phyloP scores from a whole-genome alignment of 2,888 invertebrate genomes.

The Lasius platythorax region DNA sequence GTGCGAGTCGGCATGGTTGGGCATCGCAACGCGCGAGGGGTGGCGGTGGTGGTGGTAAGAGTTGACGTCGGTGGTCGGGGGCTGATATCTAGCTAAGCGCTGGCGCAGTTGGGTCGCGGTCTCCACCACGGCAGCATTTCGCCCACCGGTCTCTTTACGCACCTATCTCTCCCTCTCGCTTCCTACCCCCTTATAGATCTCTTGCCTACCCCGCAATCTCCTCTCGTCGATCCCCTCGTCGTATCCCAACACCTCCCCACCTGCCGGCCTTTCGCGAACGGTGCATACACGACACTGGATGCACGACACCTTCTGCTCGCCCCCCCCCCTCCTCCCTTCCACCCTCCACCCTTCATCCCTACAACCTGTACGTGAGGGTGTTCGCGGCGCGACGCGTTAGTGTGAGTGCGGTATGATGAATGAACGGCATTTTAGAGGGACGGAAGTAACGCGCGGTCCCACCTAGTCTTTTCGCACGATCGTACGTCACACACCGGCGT shows the following conservation, averaged over 20 bases:
- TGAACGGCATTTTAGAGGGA: slow-evolving; percentile 63
- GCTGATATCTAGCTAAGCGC: slow-evolving; percentile 83
- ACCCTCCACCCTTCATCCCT: not conserved
- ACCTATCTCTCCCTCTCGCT: slow-evolving; percentile 62
- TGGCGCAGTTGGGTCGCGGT: slow-evolving; percentile 83
- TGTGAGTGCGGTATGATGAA: slow-evolving; percentile 73
- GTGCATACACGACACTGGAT: slow-evolving; percentile 45
- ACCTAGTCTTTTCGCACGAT: slow-evolving; percentile 46
- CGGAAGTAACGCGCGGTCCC: slow-evolving; percentile 58
- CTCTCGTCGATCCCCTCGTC: slow-evolving; percentile 21
- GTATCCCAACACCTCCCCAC: slow-evolving; percentile 15
- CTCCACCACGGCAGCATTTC: slow-evolving; percentile 80
- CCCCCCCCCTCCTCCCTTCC: too few relatives aligned
- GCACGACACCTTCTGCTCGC: slow-evolving; percentile 24
- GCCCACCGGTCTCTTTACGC: slow-evolving; percentile 69
- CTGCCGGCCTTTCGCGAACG: slow-evolving; percentile 20
- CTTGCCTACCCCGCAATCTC: slow-evolving; percentile 25
- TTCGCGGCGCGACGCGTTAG: slow-evolving; percentile 60
- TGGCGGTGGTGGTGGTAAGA: slow-evolving; percentile 77
- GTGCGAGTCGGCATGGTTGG: slow-evolving; percentile 64
- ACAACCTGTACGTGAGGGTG: slow-evolving; percentile 57
- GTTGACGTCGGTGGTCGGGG: slow-evolving; percentile 77
- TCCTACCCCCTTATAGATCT: slow-evolving; percentile 51
- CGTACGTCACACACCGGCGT: slow-evolving; percentile 48
- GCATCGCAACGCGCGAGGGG: slow-evolving; percentile 57